Conservation (phyloP, 2,113 vertebrate genomes). For the Megalops atlanticus region DNA sequence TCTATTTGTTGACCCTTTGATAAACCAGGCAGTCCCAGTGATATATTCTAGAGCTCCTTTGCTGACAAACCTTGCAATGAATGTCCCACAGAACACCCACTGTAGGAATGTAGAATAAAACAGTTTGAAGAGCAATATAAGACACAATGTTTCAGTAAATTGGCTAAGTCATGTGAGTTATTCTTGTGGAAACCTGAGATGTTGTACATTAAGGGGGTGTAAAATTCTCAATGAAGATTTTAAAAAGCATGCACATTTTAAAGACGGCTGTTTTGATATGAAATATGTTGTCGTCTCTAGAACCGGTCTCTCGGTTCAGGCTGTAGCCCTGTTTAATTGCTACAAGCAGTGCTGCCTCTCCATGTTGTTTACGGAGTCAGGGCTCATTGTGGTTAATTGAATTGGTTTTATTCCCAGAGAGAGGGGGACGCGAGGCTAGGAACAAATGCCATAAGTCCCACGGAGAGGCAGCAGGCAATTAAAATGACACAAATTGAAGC, state of each 20-base stretch:
- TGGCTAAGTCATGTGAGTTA: neutral
- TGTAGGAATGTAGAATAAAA: neutral
- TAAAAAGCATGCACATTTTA: neutral
- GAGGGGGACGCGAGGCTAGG: conserved; percentile 30
- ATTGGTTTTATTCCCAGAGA: conserved; percentile 62
- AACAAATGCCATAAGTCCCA: neutral
- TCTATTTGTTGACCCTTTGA: neutral
- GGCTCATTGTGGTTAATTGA: conserved; percentile 70
- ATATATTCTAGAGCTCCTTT: neutral
- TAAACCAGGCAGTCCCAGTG: neutral
- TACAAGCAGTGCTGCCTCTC: conserved; percentile 55
- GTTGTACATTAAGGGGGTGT: neutral
- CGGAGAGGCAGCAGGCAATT: conserved; percentile 19
- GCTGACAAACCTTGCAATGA: neutral
- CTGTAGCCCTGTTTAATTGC: conserved; percentile 65
- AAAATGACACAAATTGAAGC: conserved; percentile 4
- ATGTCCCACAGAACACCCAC: neutral
- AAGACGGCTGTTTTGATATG: neutral
- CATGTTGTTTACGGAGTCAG: conserved; percentile 61
- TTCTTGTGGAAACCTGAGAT: neutral
- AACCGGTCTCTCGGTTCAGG: conserved; percentile 45
- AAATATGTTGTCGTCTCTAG: neutral
- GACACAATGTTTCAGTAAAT: neutral
- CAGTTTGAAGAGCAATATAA: neutral
- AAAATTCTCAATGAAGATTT: conserved; percentile 18